Conservation (phyloP, 2,113 vertebrate species). For the Atlantisia rogersi region DNA sequence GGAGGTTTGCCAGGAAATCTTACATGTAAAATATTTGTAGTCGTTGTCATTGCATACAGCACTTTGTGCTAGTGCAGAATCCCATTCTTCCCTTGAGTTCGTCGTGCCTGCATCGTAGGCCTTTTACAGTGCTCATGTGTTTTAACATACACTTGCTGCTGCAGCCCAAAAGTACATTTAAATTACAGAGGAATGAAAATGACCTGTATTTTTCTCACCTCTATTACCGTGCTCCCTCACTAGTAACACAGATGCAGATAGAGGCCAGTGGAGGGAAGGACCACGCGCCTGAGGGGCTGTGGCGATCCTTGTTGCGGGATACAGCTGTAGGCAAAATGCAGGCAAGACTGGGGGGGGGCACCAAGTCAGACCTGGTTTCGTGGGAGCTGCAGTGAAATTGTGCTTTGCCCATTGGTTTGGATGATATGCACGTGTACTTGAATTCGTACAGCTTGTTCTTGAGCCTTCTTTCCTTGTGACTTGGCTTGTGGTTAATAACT, state of each 20-base stretch:
- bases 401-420: not conserved
- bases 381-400: not conserved
- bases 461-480: not conserved
- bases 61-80: not conserved
- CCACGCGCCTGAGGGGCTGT: not conserved
- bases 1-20: constrained; percentile 47
- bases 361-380: not conserved
- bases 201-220: not conserved
- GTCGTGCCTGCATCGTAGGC: not conserved
- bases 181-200: not conserved
- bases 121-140: not conserved
- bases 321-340: not conserved
- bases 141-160: not conserved
- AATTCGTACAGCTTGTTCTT: not conserved
- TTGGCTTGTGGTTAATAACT: not conserved
- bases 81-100: not conserved
- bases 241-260: not conserved
- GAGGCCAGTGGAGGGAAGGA: not conserved
- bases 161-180: not conserved
- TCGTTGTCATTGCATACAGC: not conserved
- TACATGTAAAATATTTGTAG: not conserved
- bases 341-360: not conserved
- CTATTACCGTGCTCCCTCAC: not conserved
- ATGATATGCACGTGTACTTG: not conserved
- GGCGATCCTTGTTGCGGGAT: not conserved